phyloP scores from a whole-genome alignment of 2,797 vertebrate species.

The Phylloscopus collybita region DNA sequence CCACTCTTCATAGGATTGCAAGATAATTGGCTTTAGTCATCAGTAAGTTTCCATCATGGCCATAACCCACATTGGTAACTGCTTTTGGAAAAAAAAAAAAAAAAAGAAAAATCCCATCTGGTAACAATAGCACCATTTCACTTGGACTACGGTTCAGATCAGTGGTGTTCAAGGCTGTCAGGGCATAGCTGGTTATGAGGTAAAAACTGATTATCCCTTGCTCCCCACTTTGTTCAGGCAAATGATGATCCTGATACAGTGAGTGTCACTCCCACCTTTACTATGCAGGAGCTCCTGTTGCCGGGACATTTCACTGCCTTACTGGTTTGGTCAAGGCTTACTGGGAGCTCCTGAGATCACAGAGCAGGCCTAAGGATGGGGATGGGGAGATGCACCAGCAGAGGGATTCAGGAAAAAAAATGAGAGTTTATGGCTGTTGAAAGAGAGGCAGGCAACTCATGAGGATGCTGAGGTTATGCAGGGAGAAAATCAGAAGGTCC shows the following conservation, averaged over 20 bases:
- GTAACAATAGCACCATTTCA: neutral
- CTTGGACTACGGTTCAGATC: neutral
- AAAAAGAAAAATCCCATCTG: neutral
- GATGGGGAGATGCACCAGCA: neutral
- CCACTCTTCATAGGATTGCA: neutral
- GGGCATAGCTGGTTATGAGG: neutral
- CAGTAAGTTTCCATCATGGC: neutral
- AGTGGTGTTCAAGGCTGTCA: neutral
- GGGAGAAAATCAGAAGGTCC: neutral
- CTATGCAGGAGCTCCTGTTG: neutral
- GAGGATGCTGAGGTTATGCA: neutral
- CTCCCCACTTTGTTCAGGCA: neutral
- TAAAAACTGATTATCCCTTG: neutral
- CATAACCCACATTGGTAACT: neutral
- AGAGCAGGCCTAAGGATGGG: neutral
- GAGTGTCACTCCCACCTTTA: neutral
- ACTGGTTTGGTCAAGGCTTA: neutral
- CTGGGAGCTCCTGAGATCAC: fast-evolving
- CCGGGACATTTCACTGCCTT: fast-evolving
- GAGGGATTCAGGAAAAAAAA: neutral
- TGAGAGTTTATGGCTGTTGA: neutral
- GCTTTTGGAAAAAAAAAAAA: neutral
- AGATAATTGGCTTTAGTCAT: neutral
- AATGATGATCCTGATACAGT: neutral
- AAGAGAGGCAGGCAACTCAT: neutral